Evolutionary conservation across 2,797 vertebrate species (phyloP).

Genomic region (Emys orbicularis): DNA sequence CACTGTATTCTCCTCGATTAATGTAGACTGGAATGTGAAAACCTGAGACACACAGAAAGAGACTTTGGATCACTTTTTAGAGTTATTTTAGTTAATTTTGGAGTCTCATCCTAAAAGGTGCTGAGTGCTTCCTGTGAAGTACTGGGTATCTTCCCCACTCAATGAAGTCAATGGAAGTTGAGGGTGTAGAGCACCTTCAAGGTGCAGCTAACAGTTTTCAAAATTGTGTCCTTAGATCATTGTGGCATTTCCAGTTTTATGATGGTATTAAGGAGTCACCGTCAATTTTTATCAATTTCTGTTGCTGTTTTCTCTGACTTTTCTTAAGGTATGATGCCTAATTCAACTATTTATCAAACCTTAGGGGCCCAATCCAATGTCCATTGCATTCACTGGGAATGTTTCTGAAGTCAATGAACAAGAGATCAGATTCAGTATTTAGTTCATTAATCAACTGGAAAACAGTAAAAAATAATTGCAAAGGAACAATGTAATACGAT

Average conservation of each 20-base stretch:
- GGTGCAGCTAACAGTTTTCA: too few relatives aligned
- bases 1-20: neutral
- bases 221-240: neutral
- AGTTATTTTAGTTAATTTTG: neutral
- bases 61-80: neutral
- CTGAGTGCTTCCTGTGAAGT: neutral
- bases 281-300: neutral
- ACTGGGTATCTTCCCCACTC: neutral
- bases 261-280: neutral
- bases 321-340: neutral
- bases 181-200: neutral
- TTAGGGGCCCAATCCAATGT: neutral
- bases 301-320: neutral
- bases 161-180: neutral
- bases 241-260: neutral
- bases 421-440: neutral
- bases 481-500: rapidly evolving
- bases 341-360: neutral
- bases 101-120: neutral
- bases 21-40: neutral
- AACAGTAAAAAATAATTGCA: neutral
- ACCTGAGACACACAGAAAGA: neutral
- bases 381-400: neutral
- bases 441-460: neutral
- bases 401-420: neutral